phyloP scores from a whole-genome alignment of 2,797 vertebrate genomes.

The Toxotes lorentzi region DNA sequence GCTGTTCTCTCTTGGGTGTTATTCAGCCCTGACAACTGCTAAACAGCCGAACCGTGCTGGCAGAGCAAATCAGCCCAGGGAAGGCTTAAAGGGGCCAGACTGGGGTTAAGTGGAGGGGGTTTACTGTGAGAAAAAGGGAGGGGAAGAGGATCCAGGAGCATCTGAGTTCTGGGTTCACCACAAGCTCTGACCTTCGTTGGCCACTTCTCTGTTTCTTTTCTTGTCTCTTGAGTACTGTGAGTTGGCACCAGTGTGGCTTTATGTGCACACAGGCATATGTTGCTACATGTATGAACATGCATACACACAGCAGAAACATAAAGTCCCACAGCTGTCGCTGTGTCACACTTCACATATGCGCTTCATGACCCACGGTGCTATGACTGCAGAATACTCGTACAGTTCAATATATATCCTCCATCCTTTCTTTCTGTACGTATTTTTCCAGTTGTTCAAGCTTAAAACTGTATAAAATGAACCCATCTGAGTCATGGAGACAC shows the following conservation, averaged over 20 bases:
- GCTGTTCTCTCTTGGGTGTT: constrained; percentile 25
- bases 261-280: neutral
- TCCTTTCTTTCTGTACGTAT: neutral
- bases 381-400: neutral
- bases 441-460: neutral
- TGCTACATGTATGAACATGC: neutral
- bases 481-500: neutral
- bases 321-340: constrained; percentile 5
- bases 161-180: neutral
- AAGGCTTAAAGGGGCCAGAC: constrained; percentile 30
- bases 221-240: neutral
- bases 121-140: constrained; percentile 2
- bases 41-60: constrained; percentile 45
- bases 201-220: neutral
- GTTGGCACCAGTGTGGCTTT: neutral
- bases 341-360: neutral
- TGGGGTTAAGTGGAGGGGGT: neutral
- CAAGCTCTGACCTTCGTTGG: neutral
- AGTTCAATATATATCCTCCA: neutral
- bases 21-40: constrained; percentile 56
- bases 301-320: neutral
- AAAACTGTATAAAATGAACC: neutral
- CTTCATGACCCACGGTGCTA: neutral
- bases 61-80: constrained; percentile 25
- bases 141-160: neutral